Base-by-base conservation (phyloP, 2,113 vertebrate genomes). In the Hydrolagus affinis region DNA sequence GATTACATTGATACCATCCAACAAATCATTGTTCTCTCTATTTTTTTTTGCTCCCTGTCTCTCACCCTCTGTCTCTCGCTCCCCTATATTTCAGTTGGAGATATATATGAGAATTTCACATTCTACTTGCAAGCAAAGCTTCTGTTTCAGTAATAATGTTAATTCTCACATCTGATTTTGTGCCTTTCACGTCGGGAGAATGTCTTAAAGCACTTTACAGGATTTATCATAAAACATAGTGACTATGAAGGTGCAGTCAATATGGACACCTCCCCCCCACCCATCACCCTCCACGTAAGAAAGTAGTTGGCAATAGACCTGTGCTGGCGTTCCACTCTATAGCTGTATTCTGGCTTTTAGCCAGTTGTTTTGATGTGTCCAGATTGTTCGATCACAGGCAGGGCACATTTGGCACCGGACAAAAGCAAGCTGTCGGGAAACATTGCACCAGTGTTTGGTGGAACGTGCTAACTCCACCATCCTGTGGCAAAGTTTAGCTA, bases 401-500 rank as follows among this genome's bases (percentile, higher is more conserved):
- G 89, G 92, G 90, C 66, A 90, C 85, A 90, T 88, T 90, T 91
- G 89, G 91, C 89, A 91, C 92, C 91, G 90, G 91, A 87, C 89
- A 87, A 90, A 59, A 85, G 87, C 86, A 89, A 91, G 89, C 92
- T 91, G 91, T 93, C 92, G 87, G 87, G 44, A 88, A 88, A 88
- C 90, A 93, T 94, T 92, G 91, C 85, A 62, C 88, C 90, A 88
- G 71, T 91, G 85, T 91, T 94, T 92, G 88, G 90, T 95, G 95
- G 91, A 90, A 89, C 91, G 92, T 92, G 94, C 91, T 87, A 93
- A 90, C 92, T 95, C 88, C 95, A 94, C 96, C 96, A 95, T 94
- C 96, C 93, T 94, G 96, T 97, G 96, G 96, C 94, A 93, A 91
- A 92, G 90, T 90, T 87, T 90, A 87, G 93, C 92, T 91, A 97